These are phyloP conservation scores for Pseudorhiza aurosa DNA, from an alignment of 30 jellyfish, hydroid and myxozoan genomes.

Conservation along the genomic window DNA sequence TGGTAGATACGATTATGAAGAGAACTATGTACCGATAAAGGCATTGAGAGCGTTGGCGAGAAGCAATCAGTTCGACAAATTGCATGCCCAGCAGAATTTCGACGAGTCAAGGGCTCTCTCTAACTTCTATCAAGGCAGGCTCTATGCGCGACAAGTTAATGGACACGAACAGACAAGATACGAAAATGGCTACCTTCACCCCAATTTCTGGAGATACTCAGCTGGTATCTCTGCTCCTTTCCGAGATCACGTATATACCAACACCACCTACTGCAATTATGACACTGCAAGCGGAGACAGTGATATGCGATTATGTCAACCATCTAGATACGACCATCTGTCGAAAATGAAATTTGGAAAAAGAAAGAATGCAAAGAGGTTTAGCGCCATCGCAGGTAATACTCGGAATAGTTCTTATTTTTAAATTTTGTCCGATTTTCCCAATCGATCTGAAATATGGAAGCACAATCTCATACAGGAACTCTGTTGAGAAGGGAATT, in stretches of 20 bases:
- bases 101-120: no score
- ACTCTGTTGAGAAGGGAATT: no score
- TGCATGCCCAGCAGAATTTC: no score
- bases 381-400: background rate
- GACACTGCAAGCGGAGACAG: slow-evolving; percentile 37
- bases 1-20: background rate
- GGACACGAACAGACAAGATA: background rate
- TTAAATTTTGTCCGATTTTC: no score
- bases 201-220: background rate
- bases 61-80: background rate
- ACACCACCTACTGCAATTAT: slow-evolving; percentile 10
- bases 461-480: no score
- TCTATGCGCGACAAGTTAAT: background rate
- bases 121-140: no score
- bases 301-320: background rate
- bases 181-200: background rate
- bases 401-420: no score
- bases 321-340: slow-evolving; percentile 48
- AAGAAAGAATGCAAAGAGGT: background rate
- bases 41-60: background rate
- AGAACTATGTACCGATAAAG: background rate
- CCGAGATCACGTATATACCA: background rate
- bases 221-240: background rate
- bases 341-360: slow-evolving; percentile 23
- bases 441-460: no score